These are phyloP conservation scores for Varanus komodoensis DNA, from an alignment of 2,113 vertebrate genomes.

Conservation along the genomic window DNA sequence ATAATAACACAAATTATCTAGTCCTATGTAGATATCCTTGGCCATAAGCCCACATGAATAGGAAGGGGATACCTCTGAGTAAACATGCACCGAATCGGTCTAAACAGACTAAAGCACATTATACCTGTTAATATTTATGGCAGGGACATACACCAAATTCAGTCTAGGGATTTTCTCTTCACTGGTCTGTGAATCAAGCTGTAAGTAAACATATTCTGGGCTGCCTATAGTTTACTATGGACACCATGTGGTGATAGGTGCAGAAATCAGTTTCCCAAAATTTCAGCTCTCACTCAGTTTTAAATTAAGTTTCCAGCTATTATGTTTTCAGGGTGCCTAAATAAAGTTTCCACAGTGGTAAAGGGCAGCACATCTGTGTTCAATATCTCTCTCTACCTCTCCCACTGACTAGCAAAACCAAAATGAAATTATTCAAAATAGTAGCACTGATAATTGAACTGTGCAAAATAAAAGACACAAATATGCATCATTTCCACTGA, in stretches of 20 bases:
- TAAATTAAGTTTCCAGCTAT: not conserved
- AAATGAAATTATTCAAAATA: not conserved
- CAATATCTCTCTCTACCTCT: too few species aligned
- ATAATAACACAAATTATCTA: not conserved
- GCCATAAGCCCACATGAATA: not conserved
- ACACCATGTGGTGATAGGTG: too few species aligned
- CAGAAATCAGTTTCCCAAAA: not conserved
- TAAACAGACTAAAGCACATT: not conserved
- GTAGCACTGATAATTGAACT: not conserved
- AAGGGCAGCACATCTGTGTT: not conserved
- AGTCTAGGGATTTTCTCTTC: not conserved
- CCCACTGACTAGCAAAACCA: not conserved
- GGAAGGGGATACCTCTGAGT: not conserved
- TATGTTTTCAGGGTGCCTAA: not conserved
- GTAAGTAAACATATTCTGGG: not conserved
- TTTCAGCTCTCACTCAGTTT: not conserved
- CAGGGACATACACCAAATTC: too few species aligned
- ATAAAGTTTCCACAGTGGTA: not conserved
- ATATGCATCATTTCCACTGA: not conserved
- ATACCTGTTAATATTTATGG: not conserved
- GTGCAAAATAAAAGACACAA: not conserved
- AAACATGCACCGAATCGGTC: not conserved
- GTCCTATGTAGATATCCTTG: not conserved
- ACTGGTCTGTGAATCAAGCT: not conserved
- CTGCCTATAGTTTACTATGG: not conserved